Evolutionary conservation across 2,797 vertebrate genomes (phyloP), one percentile per base, ranked within the genome.

Genomic region (Chelon auratus): DNA sequence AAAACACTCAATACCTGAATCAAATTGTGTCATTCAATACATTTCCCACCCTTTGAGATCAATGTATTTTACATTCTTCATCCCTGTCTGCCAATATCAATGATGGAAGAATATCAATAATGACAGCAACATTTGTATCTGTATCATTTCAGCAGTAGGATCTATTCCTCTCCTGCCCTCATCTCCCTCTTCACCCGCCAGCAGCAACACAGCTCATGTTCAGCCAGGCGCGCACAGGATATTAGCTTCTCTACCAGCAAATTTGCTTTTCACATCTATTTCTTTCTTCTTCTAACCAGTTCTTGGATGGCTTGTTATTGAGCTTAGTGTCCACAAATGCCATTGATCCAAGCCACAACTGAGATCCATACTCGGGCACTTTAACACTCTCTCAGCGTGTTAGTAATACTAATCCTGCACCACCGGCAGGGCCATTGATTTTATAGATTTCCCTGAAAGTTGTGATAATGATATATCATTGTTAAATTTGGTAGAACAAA

Each of bases 391-490:
- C 97, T 94, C 96, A 96, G 96, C 94, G 93, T 96, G 97, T 96
- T 88, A 96, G 96, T 95, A 95, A 97, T 97, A 96, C 96, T 99
- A 98, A 99, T 98, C 98, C 97, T 93, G 94, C 95, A 95, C 96
- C 96, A 95, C 96, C 95, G 95, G 96, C 96, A 96, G 96, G 95
- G 95, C 93, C 95, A 99, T 98, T 97, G 98, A 99, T 99, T 99
- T 97, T 98, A 99, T 98, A 96, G 98, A 98, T 99, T 97, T 96
- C 95, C 92, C 94, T 94, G 95, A 98, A 99, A 99, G 97, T 99
- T 99, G 97, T 96, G 96, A 99, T 98, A 98, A 99, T 99, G 98
- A 99, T 97, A 97, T 96, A 98, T 99, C 97, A 99, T 99, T 99
- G 98, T 98, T 99, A 97, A 98, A 99, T 99, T 98, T 99, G 96